Evolutionary conservation across 2,797 vertebrate genomes (phyloP), one percentile per base, ranked within the genome.

Genomic region (Gymnoscopelus microlampas): DNA sequence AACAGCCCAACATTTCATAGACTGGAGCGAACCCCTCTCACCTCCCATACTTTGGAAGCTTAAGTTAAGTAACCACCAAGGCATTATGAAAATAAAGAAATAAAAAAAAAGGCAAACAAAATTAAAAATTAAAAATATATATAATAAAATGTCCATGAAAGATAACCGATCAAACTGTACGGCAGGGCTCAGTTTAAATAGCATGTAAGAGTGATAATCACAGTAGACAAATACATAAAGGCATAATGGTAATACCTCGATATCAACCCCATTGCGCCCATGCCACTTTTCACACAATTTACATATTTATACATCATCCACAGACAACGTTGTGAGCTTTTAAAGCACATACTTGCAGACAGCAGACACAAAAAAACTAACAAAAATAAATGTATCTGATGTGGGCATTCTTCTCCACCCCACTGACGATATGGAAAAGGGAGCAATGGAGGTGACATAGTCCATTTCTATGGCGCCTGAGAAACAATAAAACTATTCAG

Each of bases 161-260:
- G 73, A 73, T 69, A 83, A 71, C 68, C 71, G 77, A 82, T 81
- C 61, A 64, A 75, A 60, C 53, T 73, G 62, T 67, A 79, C 85
- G 82, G 83, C 84, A 80, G 82, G 75, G 78, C 88, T 88, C 84
- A 63, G 60, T 78, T 89, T 76, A 79, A 83, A 78, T 14, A 80
- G 74, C 61, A 71, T 79, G 71, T 77, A 79, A 79, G 81, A 88
- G 80, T 63, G 66, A 15, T 83, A 70, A 69, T 88, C 81, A 83
- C 81, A 77, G 70, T 76, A 62, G 78, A 90, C 83, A 66, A 74
- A 88, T 61, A 85, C 76, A 89, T 56, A 66, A 90, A 91, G 90
- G 90, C 88, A 86, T 81, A 19, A 83, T 78, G 80, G 87, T 73
- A 84, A 89, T 71, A 80, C 74, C 39, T 44, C 73, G 12, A 64